Conservation (phyloP, 2,888 invertebrate species). For the Acrocera orbiculus region DNA sequence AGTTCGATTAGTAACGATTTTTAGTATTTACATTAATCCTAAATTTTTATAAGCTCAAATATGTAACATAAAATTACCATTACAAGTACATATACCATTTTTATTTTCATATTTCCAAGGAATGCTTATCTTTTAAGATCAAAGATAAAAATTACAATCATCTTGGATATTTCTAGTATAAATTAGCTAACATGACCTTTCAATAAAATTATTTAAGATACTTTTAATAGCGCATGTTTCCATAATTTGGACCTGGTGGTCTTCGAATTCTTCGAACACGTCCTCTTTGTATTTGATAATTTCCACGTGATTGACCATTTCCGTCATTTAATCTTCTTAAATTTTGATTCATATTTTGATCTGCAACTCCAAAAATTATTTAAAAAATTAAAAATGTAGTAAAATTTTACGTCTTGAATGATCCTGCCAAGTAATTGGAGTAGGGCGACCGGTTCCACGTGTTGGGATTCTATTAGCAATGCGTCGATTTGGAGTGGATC, state of each 20-base stretch:
- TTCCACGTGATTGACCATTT: conserved; percentile 13
- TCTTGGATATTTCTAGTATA: too few relatives aligned
- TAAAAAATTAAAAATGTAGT: neutral
- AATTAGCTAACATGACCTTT: too few relatives aligned
- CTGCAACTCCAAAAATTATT: neutral
- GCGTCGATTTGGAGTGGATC: conserved; percentile 24
- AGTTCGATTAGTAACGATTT: too few relatives aligned
- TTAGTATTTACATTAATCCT: too few relatives aligned
- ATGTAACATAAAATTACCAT: too few relatives aligned
- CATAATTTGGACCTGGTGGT: conserved; percentile 21
- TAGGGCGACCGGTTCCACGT: conserved; percentile 33
- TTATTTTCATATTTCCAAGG: too few relatives aligned
- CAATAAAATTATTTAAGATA: neutral
- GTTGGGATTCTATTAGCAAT: conserved; percentile 23
- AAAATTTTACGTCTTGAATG: conserved; percentile 8
- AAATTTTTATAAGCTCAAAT: too few relatives aligned
- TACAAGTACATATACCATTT: too few relatives aligned
- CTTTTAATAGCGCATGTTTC: conserved; percentile 19
- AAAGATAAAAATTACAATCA: too few relatives aligned
- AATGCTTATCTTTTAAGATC: too few relatives aligned
- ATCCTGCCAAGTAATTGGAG: conserved; percentile 43
- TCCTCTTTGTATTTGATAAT: conserved; percentile 19
- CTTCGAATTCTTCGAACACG: conserved; percentile 28
- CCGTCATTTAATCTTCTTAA: conserved; percentile 13
- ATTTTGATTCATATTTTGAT: conserved; percentile 15